These are phyloP conservation scores for Oncorhynchus nerka DNA, from an alignment of 2,113 vertebrate genomes.

Conservation along the genomic window DNA sequence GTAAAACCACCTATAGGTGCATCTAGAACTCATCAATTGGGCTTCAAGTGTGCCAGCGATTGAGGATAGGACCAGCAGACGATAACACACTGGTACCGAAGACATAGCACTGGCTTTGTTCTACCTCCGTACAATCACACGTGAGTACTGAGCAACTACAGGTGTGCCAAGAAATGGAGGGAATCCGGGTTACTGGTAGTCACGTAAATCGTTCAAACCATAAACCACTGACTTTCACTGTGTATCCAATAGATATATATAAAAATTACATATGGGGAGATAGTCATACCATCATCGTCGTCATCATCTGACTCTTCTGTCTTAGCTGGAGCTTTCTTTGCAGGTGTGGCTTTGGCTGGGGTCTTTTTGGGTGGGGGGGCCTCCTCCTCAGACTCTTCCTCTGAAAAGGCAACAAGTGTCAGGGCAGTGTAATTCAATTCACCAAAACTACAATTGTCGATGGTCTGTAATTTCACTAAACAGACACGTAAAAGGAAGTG, in stretches of 20 bases:
- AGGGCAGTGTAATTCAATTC: background rate
- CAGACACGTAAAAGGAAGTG: no score
- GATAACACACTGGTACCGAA: conserved; percentile 63
- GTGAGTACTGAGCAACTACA: conserved; percentile 55
- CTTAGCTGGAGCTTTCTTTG: conserved; percentile 49
- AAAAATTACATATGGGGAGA: accelerated
- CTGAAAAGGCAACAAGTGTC: background rate
- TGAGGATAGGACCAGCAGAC: conserved; percentile 72
- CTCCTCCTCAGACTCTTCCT: conserved; percentile 72
- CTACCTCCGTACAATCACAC: conserved; percentile 68
- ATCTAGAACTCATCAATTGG: no score
- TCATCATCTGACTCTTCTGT: conserved; percentile 76
- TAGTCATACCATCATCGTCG: conserved; percentile 48
- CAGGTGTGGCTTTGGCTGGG: conserved; percentile 51
- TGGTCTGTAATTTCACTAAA: background rate
- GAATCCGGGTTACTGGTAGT: background rate
- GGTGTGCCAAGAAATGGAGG: conserved; percentile 66
- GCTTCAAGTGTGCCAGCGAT: conserved; percentile 54
- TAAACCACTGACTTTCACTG: no score
- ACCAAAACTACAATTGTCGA: background rate
- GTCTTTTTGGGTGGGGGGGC: conserved; percentile 61
- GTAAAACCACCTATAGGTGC: background rate
- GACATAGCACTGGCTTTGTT: conserved; percentile 66
- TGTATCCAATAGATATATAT: no score
- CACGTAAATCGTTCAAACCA: background rate